Evolutionary conservation across 2,113 vertebrate species (phyloP).

Genomic region (Phyllostomus hastatus): DNA sequence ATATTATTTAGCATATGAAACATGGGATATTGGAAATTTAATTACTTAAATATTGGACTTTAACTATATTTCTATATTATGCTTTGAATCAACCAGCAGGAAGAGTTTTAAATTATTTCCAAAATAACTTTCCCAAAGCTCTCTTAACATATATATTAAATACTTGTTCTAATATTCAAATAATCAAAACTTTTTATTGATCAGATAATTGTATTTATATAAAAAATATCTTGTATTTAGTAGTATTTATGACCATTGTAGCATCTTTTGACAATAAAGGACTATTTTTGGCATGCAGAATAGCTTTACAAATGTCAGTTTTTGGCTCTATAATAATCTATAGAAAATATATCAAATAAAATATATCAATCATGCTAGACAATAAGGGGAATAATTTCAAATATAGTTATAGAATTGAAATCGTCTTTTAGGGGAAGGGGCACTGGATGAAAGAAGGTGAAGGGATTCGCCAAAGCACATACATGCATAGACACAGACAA

Average conservation of each 20-base stretch:
- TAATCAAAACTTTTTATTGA: not conserved
- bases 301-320: not conserved
- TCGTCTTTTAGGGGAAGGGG: not conserved
- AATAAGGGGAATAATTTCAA: not conserved
- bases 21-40: not conserved
- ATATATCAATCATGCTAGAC: not conserved
- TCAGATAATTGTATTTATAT: not conserved
- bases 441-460: too few relatives aligned
- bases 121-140: not conserved
- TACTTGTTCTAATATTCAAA: not conserved
- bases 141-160: not conserved
- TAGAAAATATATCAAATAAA: constrained; percentile 8
- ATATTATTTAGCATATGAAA: constrained; percentile 11
- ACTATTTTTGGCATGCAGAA: not conserved
- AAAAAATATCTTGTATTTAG: not conserved
- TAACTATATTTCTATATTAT: not conserved
- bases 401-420: not conserved
- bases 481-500: too few relatives aligned
- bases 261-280: not conserved
- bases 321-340: not conserved
- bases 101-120: not conserved
- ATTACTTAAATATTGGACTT: not conserved
- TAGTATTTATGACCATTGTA: not conserved
- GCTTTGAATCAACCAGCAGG: not conserved
- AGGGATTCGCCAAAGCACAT: too few relatives aligned